Conservation (phyloP, 2,888 invertebrate genomes). For the Petrolisthes manimaculis region DNA sequence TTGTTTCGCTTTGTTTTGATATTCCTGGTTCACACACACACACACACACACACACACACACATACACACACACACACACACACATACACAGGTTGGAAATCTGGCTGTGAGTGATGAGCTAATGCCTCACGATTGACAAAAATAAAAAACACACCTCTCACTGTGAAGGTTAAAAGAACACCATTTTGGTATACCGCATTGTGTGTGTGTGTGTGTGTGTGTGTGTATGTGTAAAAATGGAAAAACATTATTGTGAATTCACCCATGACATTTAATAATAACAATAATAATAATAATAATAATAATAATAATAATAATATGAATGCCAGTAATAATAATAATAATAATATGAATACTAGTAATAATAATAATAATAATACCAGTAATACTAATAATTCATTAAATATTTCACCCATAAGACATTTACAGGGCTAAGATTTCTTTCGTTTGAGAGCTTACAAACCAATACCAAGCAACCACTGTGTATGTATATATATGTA, state of each 20-base stretch:
- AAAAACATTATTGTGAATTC: no score
- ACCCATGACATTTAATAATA: no score
- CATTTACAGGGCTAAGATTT: not conserved
- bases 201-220: no score
- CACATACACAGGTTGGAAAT: not conserved
- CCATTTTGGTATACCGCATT: no score
- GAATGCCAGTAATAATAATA: no score
- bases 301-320: not conserved
- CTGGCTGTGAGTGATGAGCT: not conserved
- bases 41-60: conserved; percentile 7
- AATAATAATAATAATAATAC: not conserved
- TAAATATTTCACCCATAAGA: no score
- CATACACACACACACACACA: conserved; percentile 4
- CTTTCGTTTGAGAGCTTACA: not conserved
- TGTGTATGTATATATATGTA: not conserved
- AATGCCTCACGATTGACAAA: not conserved
- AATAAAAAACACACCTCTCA: no score
- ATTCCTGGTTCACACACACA: not conserved
- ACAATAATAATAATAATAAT: not conserved
- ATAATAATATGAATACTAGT: no score
- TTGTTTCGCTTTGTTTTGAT: no score
- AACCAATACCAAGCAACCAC: no score
- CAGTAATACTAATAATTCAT: not conserved
- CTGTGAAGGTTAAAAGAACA: no score
- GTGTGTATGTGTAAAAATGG: no score